A percentile compares a stretch with the other conserved stretches of the same genome.
Evolutionary conservation across 2,888 invertebrate genomes (phyloP).

Genomic region (Osedax frankpressi): DNA sequence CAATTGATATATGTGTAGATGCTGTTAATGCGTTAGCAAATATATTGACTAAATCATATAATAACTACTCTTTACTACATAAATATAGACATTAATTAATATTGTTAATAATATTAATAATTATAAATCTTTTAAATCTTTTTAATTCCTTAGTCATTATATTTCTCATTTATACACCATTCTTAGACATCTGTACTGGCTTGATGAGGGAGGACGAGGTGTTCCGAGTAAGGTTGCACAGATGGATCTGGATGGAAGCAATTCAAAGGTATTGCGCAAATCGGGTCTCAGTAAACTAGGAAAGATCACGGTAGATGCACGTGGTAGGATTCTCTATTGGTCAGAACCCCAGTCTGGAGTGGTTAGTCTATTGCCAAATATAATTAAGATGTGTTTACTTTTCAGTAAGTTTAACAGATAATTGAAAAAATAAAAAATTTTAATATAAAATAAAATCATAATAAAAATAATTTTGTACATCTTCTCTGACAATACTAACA

Average conservation of each 20-base stretch:
- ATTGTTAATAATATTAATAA: no score
- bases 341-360: conserved; percentile 51
- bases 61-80: no score
- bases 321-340: conserved; percentile 72
- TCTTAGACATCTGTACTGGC: conserved; percentile 75
- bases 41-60: no score
- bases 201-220: conserved; percentile 77
- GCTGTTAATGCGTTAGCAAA: conserved; percentile 67
- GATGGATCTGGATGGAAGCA: conserved; percentile 83
- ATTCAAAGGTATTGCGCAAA: conserved; percentile 58
- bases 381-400: conserved; percentile 25
- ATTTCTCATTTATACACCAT: no score
- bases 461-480: no score
- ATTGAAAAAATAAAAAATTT: not conserved
- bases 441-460: not conserved
- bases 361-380: no score
- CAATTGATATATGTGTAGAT: conserved; percentile 74
- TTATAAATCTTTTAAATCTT: no score
- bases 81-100: no score
- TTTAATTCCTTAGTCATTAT: no score
- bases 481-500: no score
- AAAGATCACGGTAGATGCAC: conserved; percentile 66
- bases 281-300: conserved; percentile 58
- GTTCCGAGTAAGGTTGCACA: conserved; percentile 69
- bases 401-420: not conserved